Conservation (phyloP, 1,140 invertebrate genomes). For the Megathymus violae region DNA sequence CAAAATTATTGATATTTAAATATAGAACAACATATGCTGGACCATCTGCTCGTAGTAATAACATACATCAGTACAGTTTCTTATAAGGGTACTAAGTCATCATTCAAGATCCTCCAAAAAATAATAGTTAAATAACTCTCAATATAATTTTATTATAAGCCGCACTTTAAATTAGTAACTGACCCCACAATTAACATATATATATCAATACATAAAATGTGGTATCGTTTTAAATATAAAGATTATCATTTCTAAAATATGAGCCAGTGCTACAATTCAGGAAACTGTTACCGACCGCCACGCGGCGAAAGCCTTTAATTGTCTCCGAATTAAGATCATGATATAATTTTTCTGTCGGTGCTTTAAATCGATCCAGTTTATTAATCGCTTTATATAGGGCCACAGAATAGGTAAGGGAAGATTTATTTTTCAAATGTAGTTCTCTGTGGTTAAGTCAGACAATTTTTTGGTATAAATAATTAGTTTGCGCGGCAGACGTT, state of each 20-base stretch:
- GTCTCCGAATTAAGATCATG: slow-evolving; percentile 24
- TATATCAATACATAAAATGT: slow-evolving; percentile 46
- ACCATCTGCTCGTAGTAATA: too few relatives aligned
- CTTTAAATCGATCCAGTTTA: slow-evolving; percentile 52
- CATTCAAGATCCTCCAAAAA: too few relatives aligned
- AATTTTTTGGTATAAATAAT: too few relatives aligned
- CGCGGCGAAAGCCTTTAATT: slow-evolving; percentile 47
- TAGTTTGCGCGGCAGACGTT: too few relatives aligned
- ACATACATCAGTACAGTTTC: too few relatives aligned
- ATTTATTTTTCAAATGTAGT: too few relatives aligned
- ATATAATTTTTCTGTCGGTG: slow-evolving; percentile 37
- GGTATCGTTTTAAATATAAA: slow-evolving; percentile 33
- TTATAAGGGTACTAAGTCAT: too few relatives aligned
- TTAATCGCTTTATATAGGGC: slow-evolving; percentile 53
- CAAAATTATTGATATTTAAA: too few relatives aligned
- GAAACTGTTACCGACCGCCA: slow-evolving; percentile 42
- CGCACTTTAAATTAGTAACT: not conserved
- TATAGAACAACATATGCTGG: too few relatives aligned
- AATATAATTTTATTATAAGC: too few relatives aligned
- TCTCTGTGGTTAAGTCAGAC: too few relatives aligned
- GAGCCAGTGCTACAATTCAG: slow-evolving; percentile 55
- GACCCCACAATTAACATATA: slow-evolving; percentile 15
- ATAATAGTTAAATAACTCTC: too few relatives aligned
- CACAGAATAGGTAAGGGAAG: slow-evolving; percentile 44
- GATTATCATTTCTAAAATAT: slow-evolving; percentile 54